phyloP scores from a whole-genome alignment of 1,140 invertebrate genomes.

The Phymastichus coffea region DNA sequence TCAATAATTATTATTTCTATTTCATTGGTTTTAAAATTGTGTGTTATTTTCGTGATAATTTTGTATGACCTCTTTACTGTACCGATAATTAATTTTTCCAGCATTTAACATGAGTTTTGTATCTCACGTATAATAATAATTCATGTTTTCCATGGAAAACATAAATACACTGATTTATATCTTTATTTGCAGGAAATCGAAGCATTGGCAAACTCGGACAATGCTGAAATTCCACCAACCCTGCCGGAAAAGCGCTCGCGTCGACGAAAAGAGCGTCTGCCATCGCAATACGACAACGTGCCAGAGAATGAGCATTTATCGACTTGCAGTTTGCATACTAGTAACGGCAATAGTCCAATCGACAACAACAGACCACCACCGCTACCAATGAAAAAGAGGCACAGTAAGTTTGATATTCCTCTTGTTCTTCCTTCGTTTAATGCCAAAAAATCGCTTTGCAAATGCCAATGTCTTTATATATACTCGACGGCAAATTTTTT shows the following conservation, averaged over 20 bases:
- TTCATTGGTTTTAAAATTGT: no score
- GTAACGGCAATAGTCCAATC: constrained; percentile 47
- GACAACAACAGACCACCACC: constrained; percentile 77
- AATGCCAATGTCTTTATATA: no score
- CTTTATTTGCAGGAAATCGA: constrained; percentile 45
- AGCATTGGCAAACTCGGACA: constrained; percentile 37
- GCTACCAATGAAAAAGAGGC: constrained; percentile 85
- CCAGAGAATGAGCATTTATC: constrained; percentile 62
- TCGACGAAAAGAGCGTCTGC: constrained; percentile 59
- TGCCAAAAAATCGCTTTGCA: no score
- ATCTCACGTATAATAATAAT: no score
- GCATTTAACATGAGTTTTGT: no score
- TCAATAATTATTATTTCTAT: no score
- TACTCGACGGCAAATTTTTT: no score
- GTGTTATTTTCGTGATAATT: neutral
- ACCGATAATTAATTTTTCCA: no score
- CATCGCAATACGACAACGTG: constrained; percentile 77
- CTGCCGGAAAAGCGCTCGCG: constrained; percentile 65
- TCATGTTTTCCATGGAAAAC: no score
- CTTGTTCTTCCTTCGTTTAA: no score
- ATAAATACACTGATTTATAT: neutral
- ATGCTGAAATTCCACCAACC: constrained; percentile 62
- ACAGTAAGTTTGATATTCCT: constrained; percentile 83
- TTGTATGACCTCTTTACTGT: no score
- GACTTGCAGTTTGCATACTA: constrained; percentile 57